phyloP scores from a whole-genome alignment of 2,113 vertebrate species.

The Phainopepla nitens region DNA sequence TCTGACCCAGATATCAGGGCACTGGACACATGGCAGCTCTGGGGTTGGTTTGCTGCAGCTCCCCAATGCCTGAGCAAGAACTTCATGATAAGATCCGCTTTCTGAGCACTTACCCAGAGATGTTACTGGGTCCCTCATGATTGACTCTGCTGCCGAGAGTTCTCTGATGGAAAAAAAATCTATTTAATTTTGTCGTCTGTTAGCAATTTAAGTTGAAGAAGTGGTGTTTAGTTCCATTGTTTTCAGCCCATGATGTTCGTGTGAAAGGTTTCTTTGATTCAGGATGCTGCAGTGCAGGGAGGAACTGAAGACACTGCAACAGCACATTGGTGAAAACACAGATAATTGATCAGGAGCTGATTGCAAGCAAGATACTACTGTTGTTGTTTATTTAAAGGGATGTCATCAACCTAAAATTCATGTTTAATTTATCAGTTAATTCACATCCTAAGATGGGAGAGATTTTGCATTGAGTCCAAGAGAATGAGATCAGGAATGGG shows the following conservation, averaged over 20 bases:
- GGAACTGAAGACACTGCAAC: background rate
- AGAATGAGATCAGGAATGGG: background rate
- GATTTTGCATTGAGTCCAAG: background rate
- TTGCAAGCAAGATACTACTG: background rate
- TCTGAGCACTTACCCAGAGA: background rate
- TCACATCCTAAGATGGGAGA: background rate
- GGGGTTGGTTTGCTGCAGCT: background rate
- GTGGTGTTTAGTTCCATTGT: conserved; percentile 21
- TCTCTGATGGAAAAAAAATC: conserved; percentile 42
- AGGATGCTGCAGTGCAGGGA: background rate
- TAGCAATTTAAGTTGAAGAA: conserved; percentile 43
- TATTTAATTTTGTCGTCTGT: conserved; percentile 28
- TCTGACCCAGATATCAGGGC: fast-evolving
- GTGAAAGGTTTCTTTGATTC: conserved; percentile 4
- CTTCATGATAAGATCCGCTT: background rate
- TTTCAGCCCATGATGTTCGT: background rate
- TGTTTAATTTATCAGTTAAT: background rate
- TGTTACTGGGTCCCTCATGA: background rate
- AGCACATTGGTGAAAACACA: background rate
- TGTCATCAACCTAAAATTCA: background rate
- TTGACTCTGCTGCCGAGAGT: background rate
- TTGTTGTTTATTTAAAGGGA: conserved; percentile 1
- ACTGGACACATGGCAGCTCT: fast-evolving
- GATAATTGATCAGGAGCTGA: background rate
- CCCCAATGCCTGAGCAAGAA: background rate